phyloP scores from a whole-genome alignment of 2,888 invertebrate genomes.

The Chromoteleia sp. region DNA sequence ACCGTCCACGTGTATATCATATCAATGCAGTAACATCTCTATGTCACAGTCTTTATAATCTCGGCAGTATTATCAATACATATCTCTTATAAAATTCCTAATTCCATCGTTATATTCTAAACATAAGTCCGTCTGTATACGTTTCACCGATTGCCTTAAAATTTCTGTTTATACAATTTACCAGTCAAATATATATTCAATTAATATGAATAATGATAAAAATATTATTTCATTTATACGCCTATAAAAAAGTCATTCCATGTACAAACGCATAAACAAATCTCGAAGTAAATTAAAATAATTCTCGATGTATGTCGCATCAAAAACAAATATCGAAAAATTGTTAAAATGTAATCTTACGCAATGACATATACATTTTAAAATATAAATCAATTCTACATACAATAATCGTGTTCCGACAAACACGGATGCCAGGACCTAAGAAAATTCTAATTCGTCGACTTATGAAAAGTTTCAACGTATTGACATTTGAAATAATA shows the following conservation, averaged over 20 bases:
- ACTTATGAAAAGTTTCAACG: constrained; percentile 15
- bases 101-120: constrained; percentile 24
- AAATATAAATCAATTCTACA: constrained; percentile 25
- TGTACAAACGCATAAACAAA: constrained; percentile 18
- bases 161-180: constrained; percentile 30
- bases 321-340: background rate
- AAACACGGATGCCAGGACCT: background rate
- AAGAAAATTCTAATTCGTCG: constrained; percentile 15
- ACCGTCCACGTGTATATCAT: constrained; percentile 32
- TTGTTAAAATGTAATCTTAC: constrained; percentile 23
- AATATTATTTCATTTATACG: constrained; percentile 37
- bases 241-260: constrained; percentile 27
- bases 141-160: constrained; percentile 15
- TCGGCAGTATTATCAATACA: constrained; percentile 56
- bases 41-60: constrained; percentile 61
- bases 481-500: constrained; percentile 16
- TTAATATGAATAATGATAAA: constrained; percentile 41
- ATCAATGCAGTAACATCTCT: constrained; percentile 53
- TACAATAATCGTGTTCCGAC: background rate
- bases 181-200: constrained; percentile 36
- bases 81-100: constrained; percentile 31
- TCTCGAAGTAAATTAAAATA: constrained; percentile 15
- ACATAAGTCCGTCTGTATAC: constrained; percentile 11
- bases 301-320: background rate
- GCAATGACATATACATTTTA: constrained; percentile 32